These are phyloP conservation scores for Cephus cinctus DNA, from an alignment of 1,140 invertebrate species.

Conservation along the genomic window DNA sequence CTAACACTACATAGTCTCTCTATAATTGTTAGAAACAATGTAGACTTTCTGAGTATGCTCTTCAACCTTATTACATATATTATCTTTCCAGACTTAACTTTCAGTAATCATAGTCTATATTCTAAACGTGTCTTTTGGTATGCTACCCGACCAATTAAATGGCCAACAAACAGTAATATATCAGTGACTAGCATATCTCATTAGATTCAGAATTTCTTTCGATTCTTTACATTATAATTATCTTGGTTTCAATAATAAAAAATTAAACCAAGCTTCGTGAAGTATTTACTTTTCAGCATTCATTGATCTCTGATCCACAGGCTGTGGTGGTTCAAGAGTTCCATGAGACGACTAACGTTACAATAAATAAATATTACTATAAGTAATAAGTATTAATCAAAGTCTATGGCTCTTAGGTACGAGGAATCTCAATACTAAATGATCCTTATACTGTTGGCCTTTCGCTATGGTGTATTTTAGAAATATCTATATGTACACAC, in stretches of 20 bases:
- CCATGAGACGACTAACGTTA: no score
- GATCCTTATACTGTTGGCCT: no score
- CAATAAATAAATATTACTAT: no score
- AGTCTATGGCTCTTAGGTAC: no score
- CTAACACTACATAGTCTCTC: conserved; percentile 31
- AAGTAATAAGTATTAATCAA: no score
- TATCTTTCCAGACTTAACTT: conserved; percentile 33
- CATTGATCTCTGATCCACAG: not conserved
- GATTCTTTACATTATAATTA: no score
- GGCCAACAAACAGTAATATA: not conserved
- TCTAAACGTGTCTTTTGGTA: conserved; percentile 34
- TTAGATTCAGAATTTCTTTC: no score
- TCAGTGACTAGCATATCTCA: no score
- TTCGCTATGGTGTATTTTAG: conserved; percentile 8
- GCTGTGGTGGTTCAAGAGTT: not conserved
- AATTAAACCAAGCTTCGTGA: no score
- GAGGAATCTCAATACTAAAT: no score
- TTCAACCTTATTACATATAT: conserved; percentile 35
- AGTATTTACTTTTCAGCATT: no score
- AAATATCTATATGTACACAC: conserved; percentile 31
- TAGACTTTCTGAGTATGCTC: conserved; percentile 33
- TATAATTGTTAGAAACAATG: conserved; percentile 34
- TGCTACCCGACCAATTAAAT: conserved; percentile 19
- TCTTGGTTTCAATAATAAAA: no score
- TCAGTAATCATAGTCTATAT: conserved; percentile 27